Percentiles rank a stretch among this genome's conserved stretches.
These are phyloP conservation scores for Limenitis camilla DNA, from an alignment of 2,888 invertebrate species.

Conservation along the genomic window DNA sequence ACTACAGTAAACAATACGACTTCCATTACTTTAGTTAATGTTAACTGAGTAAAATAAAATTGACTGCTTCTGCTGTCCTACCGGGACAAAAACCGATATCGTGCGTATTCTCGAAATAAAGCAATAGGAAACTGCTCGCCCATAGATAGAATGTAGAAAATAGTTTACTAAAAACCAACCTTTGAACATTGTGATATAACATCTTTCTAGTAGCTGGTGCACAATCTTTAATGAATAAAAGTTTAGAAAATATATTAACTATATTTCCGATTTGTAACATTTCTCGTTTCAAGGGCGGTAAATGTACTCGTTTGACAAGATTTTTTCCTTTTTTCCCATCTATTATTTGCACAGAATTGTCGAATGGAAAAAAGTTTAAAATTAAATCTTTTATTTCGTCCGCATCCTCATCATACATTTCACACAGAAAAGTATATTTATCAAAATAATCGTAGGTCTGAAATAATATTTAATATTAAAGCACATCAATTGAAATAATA, in stretches of 20 bases:
- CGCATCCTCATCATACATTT: slow-evolving; percentile 89
- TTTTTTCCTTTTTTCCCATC: slow-evolving; percentile 75
- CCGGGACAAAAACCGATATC: neutral
- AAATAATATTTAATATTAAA: slow-evolving; percentile 14
- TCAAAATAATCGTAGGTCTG: slow-evolving; percentile 70
- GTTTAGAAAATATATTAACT: slow-evolving; percentile 82
- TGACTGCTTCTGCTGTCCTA: too few relatives aligned
- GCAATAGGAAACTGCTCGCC: too few relatives aligned
- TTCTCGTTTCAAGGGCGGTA: slow-evolving; percentile 75
- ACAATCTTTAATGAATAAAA: slow-evolving; percentile 80
- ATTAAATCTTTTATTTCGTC: slow-evolving; percentile 80
- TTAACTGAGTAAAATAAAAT: too few relatives aligned
- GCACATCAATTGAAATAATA: too few relatives aligned
- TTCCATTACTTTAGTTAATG: too few relatives aligned
- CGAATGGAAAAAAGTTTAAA: slow-evolving; percentile 83
- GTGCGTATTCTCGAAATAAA: too few relatives aligned
- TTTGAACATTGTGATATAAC: slow-evolving; percentile 77
- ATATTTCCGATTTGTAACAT: slow-evolving; percentile 85
- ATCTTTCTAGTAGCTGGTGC: slow-evolving; percentile 79
- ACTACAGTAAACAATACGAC: too few relatives aligned
- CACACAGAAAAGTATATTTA: slow-evolving; percentile 78
- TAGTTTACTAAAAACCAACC: slow-evolving; percentile 48
- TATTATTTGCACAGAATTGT: slow-evolving; percentile 86
- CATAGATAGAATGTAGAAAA: too few relatives aligned
- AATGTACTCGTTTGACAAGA: slow-evolving; percentile 77